Evolutionary conservation across 2,888 invertebrate species (phyloP).

Genomic region (Tinea pellionella): DNA sequence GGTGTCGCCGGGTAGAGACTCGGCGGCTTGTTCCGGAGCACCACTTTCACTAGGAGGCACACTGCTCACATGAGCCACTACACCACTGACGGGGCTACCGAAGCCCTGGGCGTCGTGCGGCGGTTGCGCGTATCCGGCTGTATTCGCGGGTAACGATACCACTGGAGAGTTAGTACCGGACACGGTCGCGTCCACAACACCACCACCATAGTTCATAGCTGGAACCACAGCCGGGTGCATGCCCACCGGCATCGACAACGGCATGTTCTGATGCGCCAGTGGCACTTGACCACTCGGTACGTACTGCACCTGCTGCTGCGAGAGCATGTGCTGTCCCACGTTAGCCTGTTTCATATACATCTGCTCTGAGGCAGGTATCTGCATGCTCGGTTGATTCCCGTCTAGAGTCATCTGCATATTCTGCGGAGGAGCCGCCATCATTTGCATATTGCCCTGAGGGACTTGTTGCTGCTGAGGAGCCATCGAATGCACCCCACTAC

Average conservation of each 20-base stretch:
- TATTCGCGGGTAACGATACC: constrained; percentile 52
- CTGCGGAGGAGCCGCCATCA: constrained; percentile 65
- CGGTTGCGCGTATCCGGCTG: constrained; percentile 26
- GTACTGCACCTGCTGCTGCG: constrained; percentile 27
- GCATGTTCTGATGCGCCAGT: constrained; percentile 61
- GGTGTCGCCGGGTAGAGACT: constrained; percentile 41
- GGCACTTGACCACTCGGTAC: constrained; percentile 30
- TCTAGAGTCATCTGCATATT: constrained; percentile 68
- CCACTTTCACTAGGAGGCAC: constrained; percentile 62
- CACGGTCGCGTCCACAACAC: constrained; percentile 56
- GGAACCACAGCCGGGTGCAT: constrained; percentile 57
- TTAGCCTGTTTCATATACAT: constrained; percentile 60
- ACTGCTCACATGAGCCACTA: constrained; percentile 59
- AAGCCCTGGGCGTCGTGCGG: constrained; percentile 61
- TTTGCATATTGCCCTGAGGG: constrained; percentile 69
- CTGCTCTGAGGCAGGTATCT: constrained; percentile 64
- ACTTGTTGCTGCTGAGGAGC: constrained; percentile 66
- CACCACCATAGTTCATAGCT: constrained; percentile 53
- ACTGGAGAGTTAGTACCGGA: constrained; percentile 66
- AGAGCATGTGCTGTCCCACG: constrained; percentile 55
- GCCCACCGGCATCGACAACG: constrained; percentile 62
- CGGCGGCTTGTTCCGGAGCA: constrained; percentile 46
- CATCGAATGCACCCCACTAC: constrained; percentile 49
- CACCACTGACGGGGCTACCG: constrained; percentile 64
- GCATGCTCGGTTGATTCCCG: constrained; percentile 66